A percentile compares a stretch with the other conserved stretches of the same genome.
Evolutionary conservation across 1,140 invertebrate species (phyloP).

Genomic region (Lasioglossum baleicum): DNA sequence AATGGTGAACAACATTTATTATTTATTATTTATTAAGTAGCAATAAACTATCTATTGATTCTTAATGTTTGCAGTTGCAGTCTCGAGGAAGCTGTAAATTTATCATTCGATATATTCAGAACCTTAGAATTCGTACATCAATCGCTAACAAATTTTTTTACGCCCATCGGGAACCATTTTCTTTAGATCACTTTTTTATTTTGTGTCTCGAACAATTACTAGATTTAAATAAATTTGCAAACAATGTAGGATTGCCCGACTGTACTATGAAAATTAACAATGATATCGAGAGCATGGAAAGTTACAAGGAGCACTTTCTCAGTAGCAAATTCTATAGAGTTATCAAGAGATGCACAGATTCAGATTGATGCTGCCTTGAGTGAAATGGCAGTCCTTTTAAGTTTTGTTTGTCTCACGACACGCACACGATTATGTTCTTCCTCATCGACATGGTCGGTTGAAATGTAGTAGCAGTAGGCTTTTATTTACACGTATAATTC

Average conservation of each 20-base stretch:
- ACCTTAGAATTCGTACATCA: conserved; percentile 80
- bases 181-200: conserved; percentile 82
- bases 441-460: too few relatives aligned
- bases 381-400: conserved; percentile 83
- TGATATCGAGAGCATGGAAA: conserved; percentile 40
- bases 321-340: conserved; percentile 82
- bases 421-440: too few relatives aligned
- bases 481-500: too few relatives aligned
- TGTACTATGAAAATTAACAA: conserved; percentile 29
- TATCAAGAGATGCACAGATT: conserved; percentile 87
- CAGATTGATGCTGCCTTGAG: conserved; percentile 89
- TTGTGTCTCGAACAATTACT: conserved; percentile 79
- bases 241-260: conserved; percentile 27
- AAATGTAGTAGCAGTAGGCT: too few relatives aligned
- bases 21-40: conserved; percentile 52
- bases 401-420: too few relatives aligned
- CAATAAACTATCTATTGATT: conserved; percentile 66
- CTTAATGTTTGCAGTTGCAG: conserved; percentile 78
- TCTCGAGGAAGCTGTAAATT: conserved; percentile 77
- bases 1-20: conserved; percentile 73
- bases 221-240: conserved; percentile 59
- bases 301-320: conserved; percentile 69
- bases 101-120: conserved; percentile 78
- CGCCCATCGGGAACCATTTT: conserved; percentile 68
- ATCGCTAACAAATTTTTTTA: conserved; percentile 80